Percentiles rank a stretch among this genome's conserved stretches.
phyloP scores from a whole-genome alignment of 1,140 invertebrate genomes.

The Hetaerina americana region DNA sequence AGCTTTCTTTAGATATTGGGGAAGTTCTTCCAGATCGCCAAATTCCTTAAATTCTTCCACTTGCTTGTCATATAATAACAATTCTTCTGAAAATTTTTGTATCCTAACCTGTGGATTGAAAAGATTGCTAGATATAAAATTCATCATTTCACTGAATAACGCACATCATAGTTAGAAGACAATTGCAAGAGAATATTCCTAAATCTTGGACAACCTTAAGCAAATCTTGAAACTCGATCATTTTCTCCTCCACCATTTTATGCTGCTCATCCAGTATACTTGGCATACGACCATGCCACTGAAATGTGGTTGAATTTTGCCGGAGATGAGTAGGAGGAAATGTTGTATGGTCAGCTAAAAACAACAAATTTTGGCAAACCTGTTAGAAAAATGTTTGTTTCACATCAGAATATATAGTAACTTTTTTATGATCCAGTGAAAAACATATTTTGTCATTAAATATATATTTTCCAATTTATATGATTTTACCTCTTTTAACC shows the following conservation, averaged over 20 bases:
- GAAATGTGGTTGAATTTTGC: conserved; percentile 71
- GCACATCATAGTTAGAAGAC: neutral
- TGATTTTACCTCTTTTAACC: conserved; percentile 43
- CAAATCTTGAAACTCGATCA: conserved; percentile 69
- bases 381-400: neutral
- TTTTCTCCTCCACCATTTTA: conserved; percentile 66
- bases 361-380: conserved; percentile 37
- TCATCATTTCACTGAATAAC: neutral
- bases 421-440: neutral
- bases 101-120: conserved; percentile 29
- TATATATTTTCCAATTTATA: conserved; percentile 15
- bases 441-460: too few relatives aligned
- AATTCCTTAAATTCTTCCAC: conserved; percentile 77
- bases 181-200: neutral
- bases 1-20: conserved; percentile 73
- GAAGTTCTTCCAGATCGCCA: conserved; percentile 75
- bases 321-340: conserved; percentile 74
- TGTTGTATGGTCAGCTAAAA: conserved; percentile 63
- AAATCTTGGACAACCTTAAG: conserved; percentile 38
- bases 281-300: conserved; percentile 70
- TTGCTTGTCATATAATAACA: conserved; percentile 65
- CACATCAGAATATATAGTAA: neutral
- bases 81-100: conserved; percentile 60
- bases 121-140: neutral
- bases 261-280: conserved; percentile 69